Evolutionary conservation across 2,888 invertebrate species (phyloP), one percentile per base, ranked within the genome.

Genomic region (Lacanobia oleracea): DNA sequence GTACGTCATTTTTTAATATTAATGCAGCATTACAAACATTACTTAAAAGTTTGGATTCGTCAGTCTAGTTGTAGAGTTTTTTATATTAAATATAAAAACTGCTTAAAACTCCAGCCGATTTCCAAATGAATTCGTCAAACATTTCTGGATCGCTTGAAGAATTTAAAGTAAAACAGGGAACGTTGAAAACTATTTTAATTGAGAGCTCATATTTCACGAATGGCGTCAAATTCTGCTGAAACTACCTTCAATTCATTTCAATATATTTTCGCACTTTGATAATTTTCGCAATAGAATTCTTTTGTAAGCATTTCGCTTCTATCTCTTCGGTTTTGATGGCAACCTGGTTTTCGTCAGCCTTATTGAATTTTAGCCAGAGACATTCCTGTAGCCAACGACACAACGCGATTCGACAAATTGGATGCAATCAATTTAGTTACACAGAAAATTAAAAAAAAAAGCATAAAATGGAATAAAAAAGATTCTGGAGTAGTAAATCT

Each of bases 101-200:
- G 27, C 43, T 33, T 16, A 21, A 27, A 54, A 72, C 27, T 23
- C 21, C 53, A 43, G 33, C 48, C 45, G 23, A 60, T 57, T 60
- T 50, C 10, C 12, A 62, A 77, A 81, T 54, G 16, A 66, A 82
- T 66, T 72, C 37, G 37, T 56, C 40, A 67, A 67, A 77, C 14
- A 77, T 60, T 56, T 72, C 57, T 48, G 77, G 43, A 54, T 60
- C 12, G 50, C 40, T 53, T 2, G 27, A 48, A 60, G 64, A 59
- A 72, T 72, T 62, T 40, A 23, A 68, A 72, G 77, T 63, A n/a
- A 61, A 62, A 54, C 60, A 48, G 43, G 48, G 66, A 60, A 57
- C 40, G 53, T 67, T 57, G 68, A 65, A 73, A 80, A 82, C 82
- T 80, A 80, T 82, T 80, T 82, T 70, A 82, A 80, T 82, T 78